phyloP scores from a whole-genome alignment of 1,140 invertebrate species.

The Zaprionus camerounensis region DNA sequence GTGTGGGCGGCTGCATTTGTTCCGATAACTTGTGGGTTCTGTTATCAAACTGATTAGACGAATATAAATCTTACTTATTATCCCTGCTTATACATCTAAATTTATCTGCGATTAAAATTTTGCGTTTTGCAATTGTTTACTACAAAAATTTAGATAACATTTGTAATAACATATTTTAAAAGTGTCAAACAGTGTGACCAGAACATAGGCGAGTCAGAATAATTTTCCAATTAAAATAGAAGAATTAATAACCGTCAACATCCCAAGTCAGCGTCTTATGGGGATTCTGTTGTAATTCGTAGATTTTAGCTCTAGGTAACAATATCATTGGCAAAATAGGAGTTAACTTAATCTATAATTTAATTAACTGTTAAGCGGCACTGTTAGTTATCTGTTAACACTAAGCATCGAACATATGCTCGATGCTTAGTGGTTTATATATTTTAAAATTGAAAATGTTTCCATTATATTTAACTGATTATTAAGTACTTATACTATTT shows the following conservation, averaged over 20 bases:
- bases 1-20: slow-evolving; percentile 11
- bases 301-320: not conserved
- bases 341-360: not conserved
- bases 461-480: too few relatives aligned
- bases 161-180: slow-evolving; percentile 15
- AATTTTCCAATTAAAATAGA: not conserved
- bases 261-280: not conserved
- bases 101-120: slow-evolving; percentile 3
- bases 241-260: not conserved
- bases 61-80: not conserved
- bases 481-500: too few relatives aligned
- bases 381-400: not conserved
- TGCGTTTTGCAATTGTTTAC: not conserved
- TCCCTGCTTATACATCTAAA: not conserved
- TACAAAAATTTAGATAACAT: slow-evolving; percentile 12
- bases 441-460: too few relatives aligned
- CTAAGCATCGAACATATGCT: too few relatives aligned
- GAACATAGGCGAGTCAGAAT: not conserved
- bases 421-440: too few relatives aligned
- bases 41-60: not conserved
- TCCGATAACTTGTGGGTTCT: slow-evolving; percentile 15
- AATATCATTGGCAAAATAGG: not conserved
- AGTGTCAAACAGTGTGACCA: slow-evolving; percentile 33
- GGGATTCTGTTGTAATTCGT: not conserved
- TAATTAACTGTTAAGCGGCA: not conserved